Base-by-base conservation (phyloP, 2,797 vertebrate species). In the Otolemur crassicaudatus region DNA sequence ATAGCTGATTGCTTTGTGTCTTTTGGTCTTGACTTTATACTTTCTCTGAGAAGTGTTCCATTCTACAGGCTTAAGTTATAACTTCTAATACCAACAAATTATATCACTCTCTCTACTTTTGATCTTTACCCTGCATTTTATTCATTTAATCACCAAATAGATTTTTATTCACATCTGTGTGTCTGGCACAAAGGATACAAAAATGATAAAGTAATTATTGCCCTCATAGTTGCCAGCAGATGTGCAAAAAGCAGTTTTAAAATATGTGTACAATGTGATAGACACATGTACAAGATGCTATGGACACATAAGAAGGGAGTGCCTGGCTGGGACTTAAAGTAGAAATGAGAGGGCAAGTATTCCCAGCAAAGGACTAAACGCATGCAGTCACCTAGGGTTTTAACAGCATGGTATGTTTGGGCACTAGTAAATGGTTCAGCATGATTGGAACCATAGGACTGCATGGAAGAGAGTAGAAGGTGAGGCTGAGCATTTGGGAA, bases 61-160 rank as follows among this genome's bases (percentile, higher is more conserved):
- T 92, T 80, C 46, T 72, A 20, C 43, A 90, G 81, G 17, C 49
- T 70, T 85, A 80, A 90, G 16, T 85, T 73, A 77, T 17, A 76
- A 70, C 29, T 49, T 89, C 5, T 85, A 37, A 76, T 70, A 46
- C 65, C 73, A 90, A 7, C 37, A 80, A 8, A 10, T 80, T 88
- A 63, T 0, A 22, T 67, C 0, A 75, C 10, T 89, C 69, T 92
- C 27, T 82, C 56, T 90, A 58, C 17, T 93, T 87, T 43, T 67
- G 20, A 90, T 94, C n/a, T 79, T 86, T 87, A 87, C 43, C 69
- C 90, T 93, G 73, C 29, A 75, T 90, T 94, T 72, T 89, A 34
- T 70, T 69, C 23, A 61, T 49, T 81, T 94, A 86, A 53, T 29
- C 7, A 17, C 75, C 89, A 27, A 76, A 13, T 88, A 73, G 8